Conservation (phyloP, 1,140 invertebrate genomes). For the Trissolcus basalis region DNA sequence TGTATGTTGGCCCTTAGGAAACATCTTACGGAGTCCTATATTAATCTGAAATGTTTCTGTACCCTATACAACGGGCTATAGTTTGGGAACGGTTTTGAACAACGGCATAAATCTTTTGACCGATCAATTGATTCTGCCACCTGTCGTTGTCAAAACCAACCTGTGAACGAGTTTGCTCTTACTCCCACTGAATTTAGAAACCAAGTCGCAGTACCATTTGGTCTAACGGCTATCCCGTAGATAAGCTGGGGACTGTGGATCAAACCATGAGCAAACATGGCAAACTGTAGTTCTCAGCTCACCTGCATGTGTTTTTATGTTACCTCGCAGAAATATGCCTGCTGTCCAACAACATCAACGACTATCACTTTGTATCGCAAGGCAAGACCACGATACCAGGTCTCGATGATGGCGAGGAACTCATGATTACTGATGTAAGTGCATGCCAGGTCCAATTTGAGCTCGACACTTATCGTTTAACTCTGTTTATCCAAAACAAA, state of each 20-base stretch:
- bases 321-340: constrained; percentile 83
- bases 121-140: neutral
- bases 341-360: constrained; percentile 90
- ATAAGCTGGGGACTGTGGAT: constrained; percentile 54
- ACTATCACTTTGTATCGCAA: constrained; percentile 96
- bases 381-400: constrained; percentile 96
- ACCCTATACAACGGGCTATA: constrained; percentile 56
- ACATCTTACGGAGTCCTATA: constrained; percentile 7
- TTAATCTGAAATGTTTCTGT: constrained; percentile 16
- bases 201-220: constrained; percentile 20
- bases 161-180: no score
- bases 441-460: constrained; percentile 58
- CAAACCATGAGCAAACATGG: constrained; percentile 71
- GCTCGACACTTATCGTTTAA: constrained; percentile 22
- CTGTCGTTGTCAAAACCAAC: constrained; percentile 1
- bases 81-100: constrained; percentile 11
- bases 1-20: neutral
- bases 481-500: no score
- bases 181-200: constrained; percentile 1
- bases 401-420: constrained; percentile 97
- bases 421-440: constrained; percentile 95
- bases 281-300: constrained; percentile 61
- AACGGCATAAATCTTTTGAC: constrained; percentile 7
- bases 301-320: constrained; percentile 73
- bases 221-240: constrained; percentile 37